Percentiles rank a stretch among this genome's conserved stretches.
phyloP scores from a whole-genome alignment of 1,140 invertebrate species.

The Drosophila ohnishii region DNA sequence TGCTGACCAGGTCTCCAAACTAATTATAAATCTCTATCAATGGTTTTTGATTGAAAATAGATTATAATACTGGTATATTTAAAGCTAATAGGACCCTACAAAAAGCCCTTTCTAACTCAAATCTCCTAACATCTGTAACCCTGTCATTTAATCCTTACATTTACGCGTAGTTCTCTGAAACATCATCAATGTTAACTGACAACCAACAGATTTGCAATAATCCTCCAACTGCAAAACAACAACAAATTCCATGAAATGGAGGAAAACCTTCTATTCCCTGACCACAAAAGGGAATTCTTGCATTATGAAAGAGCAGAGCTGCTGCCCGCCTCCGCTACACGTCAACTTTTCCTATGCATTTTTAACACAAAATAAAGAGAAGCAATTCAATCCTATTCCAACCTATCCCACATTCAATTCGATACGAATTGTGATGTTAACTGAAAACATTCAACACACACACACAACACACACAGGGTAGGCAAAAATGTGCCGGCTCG shows the following conservation, averaged over 20 bases:
- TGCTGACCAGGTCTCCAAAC: background rate
- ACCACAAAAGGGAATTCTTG: conserved; percentile 16
- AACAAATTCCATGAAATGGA: conserved; percentile 24
- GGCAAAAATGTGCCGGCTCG: conserved; percentile 5
- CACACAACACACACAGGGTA: conserved; percentile 1
- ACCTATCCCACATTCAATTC: conserved; percentile 1
- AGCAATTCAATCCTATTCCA: conserved; percentile 9
- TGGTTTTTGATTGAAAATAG: background rate
- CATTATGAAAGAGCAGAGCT: conserved; percentile 11
- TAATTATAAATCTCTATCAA: background rate
- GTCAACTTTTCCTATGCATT: conserved; percentile 49
- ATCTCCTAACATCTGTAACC: background rate
- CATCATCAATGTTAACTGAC: conserved; percentile 1
- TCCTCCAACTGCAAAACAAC: background rate
- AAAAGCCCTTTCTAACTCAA: background rate
- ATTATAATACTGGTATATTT: background rate
- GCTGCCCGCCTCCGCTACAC: background rate
- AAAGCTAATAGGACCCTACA: background rate
- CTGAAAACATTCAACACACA: conserved; percentile 30
- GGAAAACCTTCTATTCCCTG: conserved; percentile 32
- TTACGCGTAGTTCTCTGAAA: background rate
- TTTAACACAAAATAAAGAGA: conserved; percentile 27
- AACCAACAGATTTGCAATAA: conserved; percentile 2
- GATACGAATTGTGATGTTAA: background rate
- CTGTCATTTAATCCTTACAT: conserved; percentile 7